Evolutionary conservation across 2,888 invertebrate species (phyloP), one percentile per base, ranked within the genome.

Genomic region (Orthonevra nobilis): DNA sequence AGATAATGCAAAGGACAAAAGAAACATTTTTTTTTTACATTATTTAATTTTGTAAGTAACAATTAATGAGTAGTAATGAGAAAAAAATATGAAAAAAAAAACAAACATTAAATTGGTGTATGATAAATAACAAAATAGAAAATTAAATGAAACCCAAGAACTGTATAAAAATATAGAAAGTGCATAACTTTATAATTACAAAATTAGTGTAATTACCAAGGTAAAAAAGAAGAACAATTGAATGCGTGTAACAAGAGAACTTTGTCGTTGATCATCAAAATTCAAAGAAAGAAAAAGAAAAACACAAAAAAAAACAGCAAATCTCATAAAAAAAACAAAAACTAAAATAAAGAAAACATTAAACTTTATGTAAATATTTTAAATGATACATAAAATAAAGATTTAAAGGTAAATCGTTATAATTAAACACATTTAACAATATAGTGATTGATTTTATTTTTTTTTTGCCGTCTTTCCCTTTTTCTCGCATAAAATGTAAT

Each of bases 1-100:
- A 56, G 69, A 73, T 74, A 74, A 69, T 40, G 36, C 30, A 74
- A 58, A 56, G 64, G 79, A 66, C 60, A 60, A 66, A 50, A 56
- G 54, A 61, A 68, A 61, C 36, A 56, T 73, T 48, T 73, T 66
- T 63, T 46, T 44, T 73, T 77, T 60, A 72, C 48, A 42, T 79
- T 74, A 63, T 81, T 81, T 81, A 81, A 81, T 81, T 81, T 81
- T 81, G 81, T 81, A 81, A 81, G 81, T 81, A 81, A 81, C 74
- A 74, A 61, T 74, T 74, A 56, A 63, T 28, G 36, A 56, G 54
- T 60, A 73, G 48, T 19, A 44, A 60, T 42, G 61, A 64, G 26
- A 52, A 61, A 23, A 46, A 20, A 38, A 40, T 28, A 14, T 32
- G 10, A 32, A 19, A 64, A 7, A 64, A 30, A 40, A 48, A 72